Evolutionary conservation across 1,140 invertebrate species (phyloP).

Genomic region (Ganaspis sp.): DNA sequence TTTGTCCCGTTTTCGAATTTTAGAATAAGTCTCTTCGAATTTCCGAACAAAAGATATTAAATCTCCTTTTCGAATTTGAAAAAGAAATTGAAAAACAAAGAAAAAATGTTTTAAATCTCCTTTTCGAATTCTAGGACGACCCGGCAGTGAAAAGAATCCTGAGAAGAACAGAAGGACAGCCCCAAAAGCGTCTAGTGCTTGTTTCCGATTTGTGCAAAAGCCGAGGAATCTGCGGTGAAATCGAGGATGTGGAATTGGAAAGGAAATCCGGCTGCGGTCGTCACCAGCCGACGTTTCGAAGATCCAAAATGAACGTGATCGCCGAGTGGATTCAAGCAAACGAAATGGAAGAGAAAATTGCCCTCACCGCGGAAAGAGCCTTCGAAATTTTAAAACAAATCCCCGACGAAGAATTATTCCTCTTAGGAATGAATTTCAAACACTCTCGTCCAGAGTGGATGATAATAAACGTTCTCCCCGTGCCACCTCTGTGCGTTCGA

Average conservation of each 20-base stretch:
- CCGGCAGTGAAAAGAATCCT: constrained; percentile 99
- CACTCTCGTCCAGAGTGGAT: constrained; percentile 99
- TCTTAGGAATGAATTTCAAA: constrained; percentile 96
- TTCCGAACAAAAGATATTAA: no score
- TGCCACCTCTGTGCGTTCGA: constrained; percentile 94
- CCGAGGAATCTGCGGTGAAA: constrained; percentile 98
- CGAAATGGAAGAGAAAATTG: constrained; percentile 97
- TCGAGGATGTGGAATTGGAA: constrained; percentile 97
- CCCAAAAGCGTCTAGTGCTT: constrained; percentile 93
- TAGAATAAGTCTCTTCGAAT: no score
- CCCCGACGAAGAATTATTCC: constrained; percentile 96
- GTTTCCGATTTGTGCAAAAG: constrained; percentile 99
- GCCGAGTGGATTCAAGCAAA: constrained; percentile 99
- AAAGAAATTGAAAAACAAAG: no score
- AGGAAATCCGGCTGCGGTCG: constrained; percentile 94
- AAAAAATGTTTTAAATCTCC: no score
- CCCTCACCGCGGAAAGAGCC: constrained; percentile 94
- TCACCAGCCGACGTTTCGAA: constrained; percentile 94
- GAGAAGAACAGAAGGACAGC: constrained; percentile 97
- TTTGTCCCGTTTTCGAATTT: constrained; percentile 67
- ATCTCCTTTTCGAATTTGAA: no score
- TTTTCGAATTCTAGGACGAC: no score
- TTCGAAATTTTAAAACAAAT: constrained; percentile 98
- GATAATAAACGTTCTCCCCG: constrained; percentile 97
- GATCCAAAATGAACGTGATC: constrained; percentile 92